These are phyloP conservation scores for Micropoecilia bifurca DNA, from an alignment of 2,797 vertebrate species.

Conservation along the genomic window DNA sequence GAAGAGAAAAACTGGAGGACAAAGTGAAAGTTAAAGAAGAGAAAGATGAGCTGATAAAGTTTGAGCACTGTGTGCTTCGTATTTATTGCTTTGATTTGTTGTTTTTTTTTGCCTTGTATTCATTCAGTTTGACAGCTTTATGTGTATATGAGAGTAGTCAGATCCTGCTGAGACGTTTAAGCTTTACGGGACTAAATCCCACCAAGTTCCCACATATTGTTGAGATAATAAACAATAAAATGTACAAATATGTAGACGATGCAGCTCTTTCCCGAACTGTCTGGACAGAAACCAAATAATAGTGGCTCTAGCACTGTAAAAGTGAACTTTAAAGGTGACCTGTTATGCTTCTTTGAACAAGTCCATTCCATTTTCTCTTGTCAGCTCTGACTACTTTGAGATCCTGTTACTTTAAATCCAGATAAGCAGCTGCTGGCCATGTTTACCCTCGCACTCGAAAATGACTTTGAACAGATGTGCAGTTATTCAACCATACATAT, in stretches of 20 bases:
- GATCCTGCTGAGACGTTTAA: constrained; percentile 71
- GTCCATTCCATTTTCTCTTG: too few relatives aligned
- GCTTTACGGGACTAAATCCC: constrained; percentile 60
- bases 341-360: too few relatives aligned
- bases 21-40: constrained; percentile 17
- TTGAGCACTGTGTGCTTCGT: constrained; percentile 78
- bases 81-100: constrained; percentile 71
- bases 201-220: constrained; percentile 10
- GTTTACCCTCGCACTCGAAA: too few relatives aligned
- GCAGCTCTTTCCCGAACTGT: neutral
- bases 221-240: constrained; percentile 2
- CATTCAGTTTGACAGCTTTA: constrained; percentile 34
- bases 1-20: neutral
- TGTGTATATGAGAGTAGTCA: constrained; percentile 51
- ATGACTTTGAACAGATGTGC: too few relatives aligned
- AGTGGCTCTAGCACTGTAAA: neutral
- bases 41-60: constrained; percentile 41
- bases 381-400: too few relatives aligned
- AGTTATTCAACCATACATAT: too few relatives aligned
- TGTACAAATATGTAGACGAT: constrained; percentile 3
- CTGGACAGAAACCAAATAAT: neutral
- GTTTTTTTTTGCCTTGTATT: constrained; percentile 38
- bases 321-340: neutral
- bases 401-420: too few relatives aligned
- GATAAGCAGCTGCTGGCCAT: too few relatives aligned